These are phyloP conservation scores for Pelodiscus sinensis DNA, from an alignment of 2,113 vertebrate species.

Conservation along the genomic window DNA sequence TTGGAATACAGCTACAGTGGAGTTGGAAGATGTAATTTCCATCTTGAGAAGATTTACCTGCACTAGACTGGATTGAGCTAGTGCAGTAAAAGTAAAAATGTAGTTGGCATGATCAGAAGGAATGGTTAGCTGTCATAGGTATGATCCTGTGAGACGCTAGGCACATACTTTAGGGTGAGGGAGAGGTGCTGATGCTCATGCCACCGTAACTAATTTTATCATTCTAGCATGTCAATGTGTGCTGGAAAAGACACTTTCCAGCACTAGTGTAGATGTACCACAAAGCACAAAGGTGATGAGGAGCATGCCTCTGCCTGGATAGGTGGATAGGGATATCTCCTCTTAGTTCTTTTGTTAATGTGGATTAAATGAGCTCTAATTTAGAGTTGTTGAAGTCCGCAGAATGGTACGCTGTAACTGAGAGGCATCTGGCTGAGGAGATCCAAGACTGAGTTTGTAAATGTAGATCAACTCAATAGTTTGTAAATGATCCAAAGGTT, in stretches of 20 bases:
- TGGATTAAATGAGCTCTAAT: fast-evolving
- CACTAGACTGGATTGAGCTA: background rate
- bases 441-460: background rate
- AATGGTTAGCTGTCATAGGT: background rate
- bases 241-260: background rate
- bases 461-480: background rate
- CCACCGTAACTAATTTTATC: background rate
- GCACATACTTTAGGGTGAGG: background rate
- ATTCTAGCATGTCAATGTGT: background rate
- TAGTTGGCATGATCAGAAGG: background rate
- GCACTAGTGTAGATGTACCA: background rate
- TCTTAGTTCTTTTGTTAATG: background rate
- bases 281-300: background rate
- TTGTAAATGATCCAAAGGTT: background rate
- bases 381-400: background rate
- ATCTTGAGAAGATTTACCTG: background rate
- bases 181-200: background rate
- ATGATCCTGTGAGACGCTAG: background rate
- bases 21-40: background rate
- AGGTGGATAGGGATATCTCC: background rate
- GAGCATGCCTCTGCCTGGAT: background rate
- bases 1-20: background rate
- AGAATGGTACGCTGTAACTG: background rate
- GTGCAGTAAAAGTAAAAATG: background rate
- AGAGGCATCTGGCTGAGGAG: background rate